Conservation (phyloP, 2,888 invertebrate species). For the Ophion obscuratus region DNA sequence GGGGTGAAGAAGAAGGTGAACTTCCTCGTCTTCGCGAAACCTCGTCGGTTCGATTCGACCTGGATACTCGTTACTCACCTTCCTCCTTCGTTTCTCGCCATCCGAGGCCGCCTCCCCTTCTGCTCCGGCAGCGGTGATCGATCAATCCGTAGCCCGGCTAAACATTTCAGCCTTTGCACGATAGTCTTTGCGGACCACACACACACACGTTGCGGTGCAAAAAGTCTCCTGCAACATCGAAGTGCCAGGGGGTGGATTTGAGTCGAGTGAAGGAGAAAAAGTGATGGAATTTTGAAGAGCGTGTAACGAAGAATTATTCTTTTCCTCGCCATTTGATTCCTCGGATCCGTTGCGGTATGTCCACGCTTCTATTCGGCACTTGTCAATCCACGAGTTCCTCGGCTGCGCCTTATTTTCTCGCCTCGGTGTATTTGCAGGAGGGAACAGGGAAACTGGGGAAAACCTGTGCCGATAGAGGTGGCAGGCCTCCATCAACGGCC, state of each 20-base stretch:
- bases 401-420: too few species aligned
- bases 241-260: conserved; percentile 18
- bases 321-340: not conserved
- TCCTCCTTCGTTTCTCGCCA: conserved; percentile 44
- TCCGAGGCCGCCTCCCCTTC: conserved; percentile 31
- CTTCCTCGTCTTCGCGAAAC: conserved; percentile 58
- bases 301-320: not conserved
- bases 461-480: not conserved
- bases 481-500: not conserved
- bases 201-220: conserved; percentile 29
- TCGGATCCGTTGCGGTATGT: not conserved
- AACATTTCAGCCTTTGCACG: conserved; percentile 60
- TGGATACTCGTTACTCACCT: conserved; percentile 66
- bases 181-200: conserved; percentile 44
- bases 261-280: conserved; percentile 19
- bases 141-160: conserved; percentile 63
- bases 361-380: not conserved
- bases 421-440: not conserved
- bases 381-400: too few species aligned
- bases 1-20: not conserved
- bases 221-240: conserved; percentile 4
- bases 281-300: not conserved
- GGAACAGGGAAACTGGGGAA: not conserved
- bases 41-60: conserved; percentile 65
- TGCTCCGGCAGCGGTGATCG: conserved; percentile 57